Evolutionary conservation across 2,797 vertebrate species (phyloP).

Genomic region (Hybognathus amarus): DNA sequence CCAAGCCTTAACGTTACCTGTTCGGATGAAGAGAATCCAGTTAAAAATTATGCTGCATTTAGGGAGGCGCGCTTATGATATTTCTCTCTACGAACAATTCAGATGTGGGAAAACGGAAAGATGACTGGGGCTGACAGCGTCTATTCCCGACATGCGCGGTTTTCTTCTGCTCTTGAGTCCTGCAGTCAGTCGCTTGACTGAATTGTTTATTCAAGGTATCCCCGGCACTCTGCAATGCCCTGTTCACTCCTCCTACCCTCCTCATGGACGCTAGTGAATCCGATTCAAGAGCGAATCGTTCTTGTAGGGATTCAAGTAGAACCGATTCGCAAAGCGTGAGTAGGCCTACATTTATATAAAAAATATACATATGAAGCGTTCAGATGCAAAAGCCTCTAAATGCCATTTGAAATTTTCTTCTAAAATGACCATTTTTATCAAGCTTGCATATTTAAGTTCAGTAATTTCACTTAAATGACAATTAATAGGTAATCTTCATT

Average conservation of each 20-base stretch:
- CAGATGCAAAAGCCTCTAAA: no score
- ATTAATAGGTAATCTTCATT: no score
- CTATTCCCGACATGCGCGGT: conserved; percentile 31
- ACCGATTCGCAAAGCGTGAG: background rate
- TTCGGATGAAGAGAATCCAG: conserved; percentile 44
- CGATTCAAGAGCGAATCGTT: conserved; percentile 25
- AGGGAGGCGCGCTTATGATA: background rate
- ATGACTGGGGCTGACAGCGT: conserved; percentile 15
- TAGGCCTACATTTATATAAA: no score
- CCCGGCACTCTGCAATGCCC: conserved; percentile 60
- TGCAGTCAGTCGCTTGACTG: conserved; percentile 54
- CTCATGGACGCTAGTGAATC: conserved; percentile 19
- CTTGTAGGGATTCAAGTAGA: background rate
- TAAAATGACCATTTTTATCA: no score
- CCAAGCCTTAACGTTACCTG: conserved; percentile 51
- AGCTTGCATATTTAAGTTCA: no score
- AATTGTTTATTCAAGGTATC: conserved; percentile 60
- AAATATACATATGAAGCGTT: no score
- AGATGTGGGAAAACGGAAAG: background rate
- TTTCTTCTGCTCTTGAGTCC: conserved; percentile 38
- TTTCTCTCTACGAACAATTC: conserved; percentile 27
- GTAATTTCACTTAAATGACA: no score
- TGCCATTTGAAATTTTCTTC: no score
- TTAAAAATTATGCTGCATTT: conserved; percentile 54
- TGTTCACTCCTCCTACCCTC: conserved; percentile 55